phyloP scores from a whole-genome alignment of 2,113 vertebrate species.

The Rhynchomys soricoides region DNA sequence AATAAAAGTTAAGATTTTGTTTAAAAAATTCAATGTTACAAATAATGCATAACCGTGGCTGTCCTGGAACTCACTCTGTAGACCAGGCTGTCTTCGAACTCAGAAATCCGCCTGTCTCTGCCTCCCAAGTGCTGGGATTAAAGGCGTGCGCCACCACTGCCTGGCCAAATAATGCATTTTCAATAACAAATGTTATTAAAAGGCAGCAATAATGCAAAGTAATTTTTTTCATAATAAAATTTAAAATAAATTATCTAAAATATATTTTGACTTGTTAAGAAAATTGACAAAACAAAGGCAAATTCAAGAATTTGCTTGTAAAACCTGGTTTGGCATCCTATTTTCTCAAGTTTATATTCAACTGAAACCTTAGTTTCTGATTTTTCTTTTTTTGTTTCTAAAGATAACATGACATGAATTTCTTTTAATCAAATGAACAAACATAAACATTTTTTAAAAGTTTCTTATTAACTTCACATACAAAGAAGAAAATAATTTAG shows the following conservation, averaged over 20 bases:
- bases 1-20: background rate
- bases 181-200: background rate
- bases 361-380: background rate
- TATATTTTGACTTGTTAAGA: background rate
- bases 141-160: no score
- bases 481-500: background rate
- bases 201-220: constrained; percentile 9
- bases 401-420: background rate
- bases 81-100: no score
- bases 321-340: background rate
- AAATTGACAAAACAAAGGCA: background rate
- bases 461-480: background rate
- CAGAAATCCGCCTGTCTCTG: no score
- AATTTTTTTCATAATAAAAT: no score
- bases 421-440: background rate
- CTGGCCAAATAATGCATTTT: background rate
- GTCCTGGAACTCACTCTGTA: no score
- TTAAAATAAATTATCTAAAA: background rate
- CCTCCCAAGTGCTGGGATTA: no score
- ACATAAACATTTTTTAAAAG: background rate
- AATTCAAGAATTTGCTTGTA: background rate
- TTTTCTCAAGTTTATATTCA: background rate
- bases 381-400: background rate
- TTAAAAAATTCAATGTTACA: constrained; percentile 29
- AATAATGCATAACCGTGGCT: background rate